Evolutionary conservation across 2,797 vertebrate genomes (phyloP), one percentile per base, ranked within the genome.

Genomic region (Mustela erminea): DNA sequence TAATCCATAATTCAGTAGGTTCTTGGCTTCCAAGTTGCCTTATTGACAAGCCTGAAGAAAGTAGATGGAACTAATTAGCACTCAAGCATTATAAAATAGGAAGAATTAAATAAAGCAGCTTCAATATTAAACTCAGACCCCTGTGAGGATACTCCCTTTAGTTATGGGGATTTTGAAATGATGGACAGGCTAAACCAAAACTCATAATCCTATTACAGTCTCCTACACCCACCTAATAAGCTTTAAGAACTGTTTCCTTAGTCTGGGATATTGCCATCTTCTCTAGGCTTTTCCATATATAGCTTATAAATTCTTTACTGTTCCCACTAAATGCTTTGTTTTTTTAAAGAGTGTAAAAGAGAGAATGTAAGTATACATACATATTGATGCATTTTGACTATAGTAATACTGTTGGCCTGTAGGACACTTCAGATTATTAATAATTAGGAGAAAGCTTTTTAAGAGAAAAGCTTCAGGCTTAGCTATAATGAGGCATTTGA

Each of bases 51-150:
- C 90, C 85, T 96, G 78, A 96, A 96, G 95, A 98, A 98, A 98
- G 96, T 97, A 77, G 92, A 97, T 98, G 97, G 95, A 97, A 97
- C 97, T 98, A 98, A 98, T 98, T 98, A 97, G 96, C 91, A 93
- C 88, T 98, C 96, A 95, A 95, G 95, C 84, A 98, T 98, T 97
- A 97, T 97, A 97, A 96, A 98, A 97, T 94, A 94, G 96, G 95
- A 94, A 98, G 91, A 98, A 97, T 97, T 98, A 97, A 98, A 97
- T 98, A 96, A 98, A 96, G 82, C 96, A 97, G 95, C 87, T 98
- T 97, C 92, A 90, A 56, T 98, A 97, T 97, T 98, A 97, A 98
- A 97, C 80, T 93, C 96, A 96, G 90, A 97, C 96, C 94, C 95
- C 85, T 98, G 95, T 98, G 96, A 97, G 98, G 95, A 98, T 97